Evolutionary conservation across 64 coral and sea anemone genomes (phyloP).

Genomic region (Astreopora myriophthalma): DNA sequence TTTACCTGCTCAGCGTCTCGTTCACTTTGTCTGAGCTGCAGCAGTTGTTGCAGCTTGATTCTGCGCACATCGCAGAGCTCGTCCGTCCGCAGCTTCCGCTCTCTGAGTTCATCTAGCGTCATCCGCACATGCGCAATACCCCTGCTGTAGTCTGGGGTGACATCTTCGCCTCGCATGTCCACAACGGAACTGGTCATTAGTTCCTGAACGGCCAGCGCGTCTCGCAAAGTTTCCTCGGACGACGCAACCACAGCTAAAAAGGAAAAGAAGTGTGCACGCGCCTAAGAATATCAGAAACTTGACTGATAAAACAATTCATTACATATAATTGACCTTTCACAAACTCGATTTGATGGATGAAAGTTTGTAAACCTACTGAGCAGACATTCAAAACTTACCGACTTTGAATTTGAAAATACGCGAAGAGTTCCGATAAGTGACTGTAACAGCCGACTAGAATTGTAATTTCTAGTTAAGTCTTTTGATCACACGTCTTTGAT

Average conservation of each 20-base stretch:
- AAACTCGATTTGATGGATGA: too few relatives aligned
- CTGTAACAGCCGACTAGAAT: too few relatives aligned
- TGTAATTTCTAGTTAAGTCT: too few relatives aligned
- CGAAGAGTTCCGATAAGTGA: too few relatives aligned
- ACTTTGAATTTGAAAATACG: too few relatives aligned
- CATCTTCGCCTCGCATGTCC: constrained; percentile 67
- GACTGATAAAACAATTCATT: too few relatives aligned
- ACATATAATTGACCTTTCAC: too few relatives aligned
- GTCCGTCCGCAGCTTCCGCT: constrained; percentile 91
- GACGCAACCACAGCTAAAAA: constrained; percentile 67
- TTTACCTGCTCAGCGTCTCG: constrained; percentile 90
- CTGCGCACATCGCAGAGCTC: constrained; percentile 97
- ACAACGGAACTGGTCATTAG: constrained; percentile 72
- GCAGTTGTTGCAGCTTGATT: constrained; percentile 94
- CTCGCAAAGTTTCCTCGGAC: constrained; percentile 78
- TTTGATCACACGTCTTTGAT: too few relatives aligned
- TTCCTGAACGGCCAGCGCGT: constrained; percentile 59
- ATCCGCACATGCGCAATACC: constrained; percentile 79
- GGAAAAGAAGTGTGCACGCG: not conserved
- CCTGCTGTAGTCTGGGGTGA: constrained; percentile 70
- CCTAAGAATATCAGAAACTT: not conserved
- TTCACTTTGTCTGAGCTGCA: constrained; percentile 92
- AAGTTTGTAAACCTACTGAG: too few relatives aligned
- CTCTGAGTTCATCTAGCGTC: constrained; percentile 86
- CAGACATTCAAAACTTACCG: too few relatives aligned